Base-by-base conservation (phyloP, 2,888 invertebrate species). In the Xestia xanthographa region DNA sequence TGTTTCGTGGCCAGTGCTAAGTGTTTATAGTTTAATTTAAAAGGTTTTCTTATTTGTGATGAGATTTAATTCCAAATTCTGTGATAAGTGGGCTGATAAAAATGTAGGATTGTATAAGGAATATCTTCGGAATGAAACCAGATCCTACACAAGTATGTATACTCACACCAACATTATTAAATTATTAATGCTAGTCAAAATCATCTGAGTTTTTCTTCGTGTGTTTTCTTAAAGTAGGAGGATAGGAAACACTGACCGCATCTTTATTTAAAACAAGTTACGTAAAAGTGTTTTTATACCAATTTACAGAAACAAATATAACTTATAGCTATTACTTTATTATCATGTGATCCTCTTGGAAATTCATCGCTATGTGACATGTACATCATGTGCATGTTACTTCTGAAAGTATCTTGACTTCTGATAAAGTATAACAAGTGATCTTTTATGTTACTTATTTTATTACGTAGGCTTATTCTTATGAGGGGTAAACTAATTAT, bases 31-130 rank as follows among this genome's bases (percentile, higher is more conserved):
- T 66, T 67, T 83, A 45, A n/a, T n/a, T n/a, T n/a, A 63, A 68
- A 71, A 63, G 48, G 80, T 83, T 73, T 72, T 43, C 66, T 26
- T 65, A 75, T 66, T 62, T 73, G 82, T 76, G n/a, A 88, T 89
- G 89, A 48, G 63, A 71, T 82, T 81, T 43, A 87, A 74, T 80
- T 70, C 80, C 26, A 85, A 87, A 70, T 72, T 87, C 56, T 92
- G 92, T 90, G 91, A 91, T 82, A 91, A 90, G 87, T 92, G 91
- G 91, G 88, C 86, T 29, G 86, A 90, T 60, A 83, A 86, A 38
- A 87, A 88, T 80, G 83, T 83, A n/a, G 71, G 75, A 63, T 53
- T 69, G n/a, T 88, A 86, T 60, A 85, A 69, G 72, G 76, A 83
- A 76, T 78, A 84, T 77, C 72, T 83, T 67, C 71, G 86, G 26